Base-by-base conservation (phyloP, 2,797 vertebrate species). In the Hapalemur alaotrensis region DNA sequence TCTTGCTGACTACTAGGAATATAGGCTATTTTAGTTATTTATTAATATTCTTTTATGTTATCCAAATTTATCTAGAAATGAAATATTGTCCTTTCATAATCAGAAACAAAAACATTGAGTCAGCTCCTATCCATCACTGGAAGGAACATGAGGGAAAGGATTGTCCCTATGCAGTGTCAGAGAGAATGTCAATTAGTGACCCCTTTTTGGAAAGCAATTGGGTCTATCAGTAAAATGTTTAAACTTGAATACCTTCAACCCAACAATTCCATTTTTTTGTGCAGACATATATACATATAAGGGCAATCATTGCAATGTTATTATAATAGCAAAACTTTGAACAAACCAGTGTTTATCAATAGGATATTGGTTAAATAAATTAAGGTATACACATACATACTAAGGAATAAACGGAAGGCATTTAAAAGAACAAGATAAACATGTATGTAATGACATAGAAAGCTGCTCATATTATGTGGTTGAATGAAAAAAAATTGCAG, bases 61-160 rank as follows among this genome's bases (percentile, higher is more conserved):
- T 95, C 75, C 48, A 83, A 84, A 50, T 90, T 75, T 75, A 88
- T 73, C 28, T 95, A 79, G 48, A 94, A 93, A 48, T 91, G 46
- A 92, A 84, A 32, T 84, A 5, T 22, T 59, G 35, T 75, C 17
- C 28, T 94, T 87, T 94, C 48, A 67, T 90, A 94, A 78, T 80
- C 43, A 94, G 61, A 70, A 73, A 87, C 30, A 46, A 59, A 88
- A 35, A 12, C 15, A 92, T 35, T 57, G 38, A 84, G 13, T 81
- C 48, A 78, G 28, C 54, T 69, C 59, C 23, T 95, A 41, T 43
- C 3, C 35, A 80, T 48, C 52, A 85, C 48, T 65, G 83, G 35
- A 91, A 25, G 22, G n/a, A 94, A 0, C 3, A 20, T 46, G 35
- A 86, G 50, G 75, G 67, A 94, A 95, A 89, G 23, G 8, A 48